Evolutionary conservation across 2,888 invertebrate species (phyloP).

Genomic region (Herminia tarsipennalis): DNA sequence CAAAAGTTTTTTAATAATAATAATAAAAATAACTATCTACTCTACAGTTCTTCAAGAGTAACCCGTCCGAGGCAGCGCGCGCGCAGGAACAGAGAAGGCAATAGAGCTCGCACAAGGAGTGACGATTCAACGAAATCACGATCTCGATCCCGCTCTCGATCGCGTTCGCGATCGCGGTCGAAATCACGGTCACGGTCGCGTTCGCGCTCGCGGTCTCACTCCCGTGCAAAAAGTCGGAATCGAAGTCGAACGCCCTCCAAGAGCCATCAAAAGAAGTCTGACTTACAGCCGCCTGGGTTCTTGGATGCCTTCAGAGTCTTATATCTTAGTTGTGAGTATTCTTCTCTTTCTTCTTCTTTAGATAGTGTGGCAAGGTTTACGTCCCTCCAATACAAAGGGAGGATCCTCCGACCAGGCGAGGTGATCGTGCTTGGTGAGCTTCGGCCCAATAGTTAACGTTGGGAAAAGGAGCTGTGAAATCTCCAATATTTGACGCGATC

Average conservation of each 20-base stretch:
- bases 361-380: too few species aligned
- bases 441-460: too few species aligned
- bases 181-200: slow-evolving; percentile 44
- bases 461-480: too few species aligned
- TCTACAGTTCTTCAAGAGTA: slow-evolving; percentile 39
- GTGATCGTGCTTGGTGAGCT: too few species aligned
- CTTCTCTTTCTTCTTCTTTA: too few species aligned
- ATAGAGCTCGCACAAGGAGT: slow-evolving; percentile 46
- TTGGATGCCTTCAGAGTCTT: slow-evolving; percentile 75
- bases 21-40: background rate
- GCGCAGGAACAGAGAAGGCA: slow-evolving; percentile 42
- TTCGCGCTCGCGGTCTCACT: slow-evolving; percentile 41
- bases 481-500: too few species aligned
- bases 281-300: slow-evolving; percentile 64
- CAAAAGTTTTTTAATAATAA: too few species aligned
- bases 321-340: slow-evolving; percentile 69
- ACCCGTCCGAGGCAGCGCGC: slow-evolving; percentile 60
- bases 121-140: slow-evolving; percentile 43
- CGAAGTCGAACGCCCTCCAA: slow-evolving; percentile 45
- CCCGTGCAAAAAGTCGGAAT: slow-evolving; percentile 34
- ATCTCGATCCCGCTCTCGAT: slow-evolving; percentile 46
- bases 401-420: too few species aligned
- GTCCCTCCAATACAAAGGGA: too few species aligned
- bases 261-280: slow-evolving; percentile 53
- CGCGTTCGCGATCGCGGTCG: slow-evolving; percentile 30